Evolutionary conservation across 2,113 vertebrate genomes (phyloP).

Genomic region (Phylloscopus whistleri): DNA sequence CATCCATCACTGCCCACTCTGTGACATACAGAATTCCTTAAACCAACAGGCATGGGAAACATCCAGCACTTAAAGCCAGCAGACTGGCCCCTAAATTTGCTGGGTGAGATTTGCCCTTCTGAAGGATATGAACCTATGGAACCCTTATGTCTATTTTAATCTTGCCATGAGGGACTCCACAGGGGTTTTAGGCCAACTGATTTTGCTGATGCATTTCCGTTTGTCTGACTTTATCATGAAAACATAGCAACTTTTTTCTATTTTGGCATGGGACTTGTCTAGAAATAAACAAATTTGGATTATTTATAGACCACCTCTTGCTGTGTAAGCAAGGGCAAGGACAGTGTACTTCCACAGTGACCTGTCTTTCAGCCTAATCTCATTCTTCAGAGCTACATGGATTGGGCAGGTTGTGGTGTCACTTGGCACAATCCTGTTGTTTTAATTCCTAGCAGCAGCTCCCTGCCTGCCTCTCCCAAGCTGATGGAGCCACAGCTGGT

Average conservation of each 20-base stretch:
- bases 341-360: background rate
- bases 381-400: background rate
- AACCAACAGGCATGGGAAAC: background rate
- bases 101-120: background rate
- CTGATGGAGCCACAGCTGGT: rapidly evolving
- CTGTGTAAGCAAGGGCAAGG: background rate
- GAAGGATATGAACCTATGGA: background rate
- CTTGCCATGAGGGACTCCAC: background rate
- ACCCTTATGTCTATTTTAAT: background rate
- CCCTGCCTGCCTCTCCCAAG: background rate
- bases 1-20: background rate
- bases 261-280: background rate
- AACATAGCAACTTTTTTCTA: background rate
- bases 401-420: background rate
- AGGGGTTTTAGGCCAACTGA: background rate
- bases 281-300: background rate
- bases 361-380: background rate
- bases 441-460: background rate
- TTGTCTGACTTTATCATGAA: background rate
- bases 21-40: background rate
- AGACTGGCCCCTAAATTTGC: background rate
- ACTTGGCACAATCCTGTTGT: background rate
- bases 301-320: background rate
- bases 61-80: background rate
- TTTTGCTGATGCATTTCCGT: background rate